A percentile compares a stretch with the other conserved stretches of the same genome.
Evolutionary conservation across 2,888 invertebrate genomes (phyloP).

Genomic region (Phyllotreta cruciferae): DNA sequence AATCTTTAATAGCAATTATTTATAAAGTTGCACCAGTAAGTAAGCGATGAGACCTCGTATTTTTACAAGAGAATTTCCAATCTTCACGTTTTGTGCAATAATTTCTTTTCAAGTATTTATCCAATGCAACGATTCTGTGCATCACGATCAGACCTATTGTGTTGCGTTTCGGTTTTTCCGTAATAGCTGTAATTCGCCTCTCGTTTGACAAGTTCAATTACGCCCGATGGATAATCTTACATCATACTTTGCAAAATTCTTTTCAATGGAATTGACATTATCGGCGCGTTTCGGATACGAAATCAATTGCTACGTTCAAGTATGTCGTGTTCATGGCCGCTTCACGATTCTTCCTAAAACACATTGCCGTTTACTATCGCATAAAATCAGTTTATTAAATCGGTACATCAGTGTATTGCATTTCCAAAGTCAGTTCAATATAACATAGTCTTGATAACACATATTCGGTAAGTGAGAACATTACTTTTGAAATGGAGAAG

Average conservation of each 20-base stretch:
- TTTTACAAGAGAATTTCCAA: neutral
- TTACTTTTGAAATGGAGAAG: too few species aligned
- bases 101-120: neutral
- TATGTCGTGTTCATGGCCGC: slow-evolving; percentile 3
- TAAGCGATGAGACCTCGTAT: too few species aligned
- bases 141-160: slow-evolving; percentile 29
- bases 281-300: slow-evolving; percentile 7
- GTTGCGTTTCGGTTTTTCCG: slow-evolving; percentile 26
- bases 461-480: too few species aligned
- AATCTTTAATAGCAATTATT: too few species aligned
- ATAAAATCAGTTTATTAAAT: too few species aligned
- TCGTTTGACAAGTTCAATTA: slow-evolving; percentile 26
- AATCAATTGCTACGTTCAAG: slow-evolving; percentile 11
- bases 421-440: too few species aligned
- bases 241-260: slow-evolving; percentile 17
- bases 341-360: slow-evolving; percentile 4
- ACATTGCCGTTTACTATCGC: too few species aligned
- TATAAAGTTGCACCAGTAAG: too few species aligned
- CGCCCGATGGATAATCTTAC: slow-evolving; percentile 17
- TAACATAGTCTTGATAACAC: too few species aligned
- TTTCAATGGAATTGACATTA: slow-evolving; percentile 14
- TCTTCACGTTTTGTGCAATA: slow-evolving; percentile 9
- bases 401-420: too few species aligned
- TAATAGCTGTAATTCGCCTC: slow-evolving; percentile 24
- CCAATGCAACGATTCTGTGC: slow-evolving; percentile 5